Percentiles rank a stretch among this genome's conserved stretches.
phyloP scores from a whole-genome alignment of 2,888 invertebrate genomes.

The Syrphus vitripennis region DNA sequence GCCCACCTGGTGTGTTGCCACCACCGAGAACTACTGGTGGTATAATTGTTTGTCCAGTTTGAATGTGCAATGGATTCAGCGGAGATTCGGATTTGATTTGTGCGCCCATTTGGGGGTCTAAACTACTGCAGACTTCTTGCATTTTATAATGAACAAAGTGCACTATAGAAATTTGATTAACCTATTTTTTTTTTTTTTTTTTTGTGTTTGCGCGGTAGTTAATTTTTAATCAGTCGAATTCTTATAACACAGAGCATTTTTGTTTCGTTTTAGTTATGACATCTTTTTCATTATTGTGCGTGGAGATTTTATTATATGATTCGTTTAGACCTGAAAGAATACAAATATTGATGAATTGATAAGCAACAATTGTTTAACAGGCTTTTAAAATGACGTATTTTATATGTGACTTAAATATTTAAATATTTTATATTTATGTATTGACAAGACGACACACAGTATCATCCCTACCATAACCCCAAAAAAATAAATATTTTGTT shows the following conservation, averaged over 20 bases:
- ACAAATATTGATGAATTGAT: not conserved
- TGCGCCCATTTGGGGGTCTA: slow-evolving; percentile 80
- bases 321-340: slow-evolving; percentile 20
- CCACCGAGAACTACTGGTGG: slow-evolving; percentile 70
- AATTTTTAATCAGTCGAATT: slow-evolving; percentile 45
- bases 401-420: too few species aligned
- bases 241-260: slow-evolving; percentile 5
- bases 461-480: too few species aligned
- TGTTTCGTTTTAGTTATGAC: slow-evolving; percentile 46
- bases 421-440: too few species aligned
- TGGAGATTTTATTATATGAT: not conserved
- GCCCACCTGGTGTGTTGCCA: slow-evolving; percentile 54
- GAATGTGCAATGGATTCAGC: slow-evolving; percentile 79
- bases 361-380: too few species aligned
- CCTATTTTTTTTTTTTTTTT: not conserved
- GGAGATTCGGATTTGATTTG: slow-evolving; percentile 81
- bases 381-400: too few species aligned
- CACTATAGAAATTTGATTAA: slow-evolving; percentile 13
- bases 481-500: too few species aligned
- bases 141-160: slow-evolving; percentile 74
- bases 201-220: not conserved
- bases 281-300: slow-evolving; percentile 54
- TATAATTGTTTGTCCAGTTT: slow-evolving; percentile 78
- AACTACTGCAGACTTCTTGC: slow-evolving; percentile 81
- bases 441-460: too few species aligned